Evolutionary conservation across 2,113 vertebrate species (phyloP), one percentile per base, ranked within the genome.

Genomic region (Illadopsis cleaveri): DNA sequence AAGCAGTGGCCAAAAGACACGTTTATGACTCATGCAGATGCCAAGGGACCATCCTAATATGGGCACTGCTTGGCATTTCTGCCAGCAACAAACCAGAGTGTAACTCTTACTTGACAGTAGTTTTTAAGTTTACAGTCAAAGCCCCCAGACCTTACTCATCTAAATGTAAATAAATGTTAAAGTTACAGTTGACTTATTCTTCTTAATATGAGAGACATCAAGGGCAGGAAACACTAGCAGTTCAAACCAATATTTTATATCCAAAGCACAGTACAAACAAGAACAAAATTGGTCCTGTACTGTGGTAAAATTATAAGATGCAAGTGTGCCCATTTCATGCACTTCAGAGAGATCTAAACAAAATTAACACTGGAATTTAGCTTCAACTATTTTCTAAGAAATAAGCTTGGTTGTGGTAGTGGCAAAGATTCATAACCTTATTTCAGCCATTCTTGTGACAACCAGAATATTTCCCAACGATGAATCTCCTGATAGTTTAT

Each of bases 1-100:
- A 79, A 95, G 72, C 89, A 87, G 68, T 97, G 86, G 87, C 95
- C 95, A 97, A 97, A 96, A 94, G 84, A 94, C 90, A 94, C 38
- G 7, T 97, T 96, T 93, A 95, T 95, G 90, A 96, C 80, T 94
- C 92, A 93, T 81, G 64, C 60, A 88, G 66, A 94, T 93, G 93
- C 87, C 94, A 96, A 94, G 93, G 94, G 93, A 96, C 92, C 68
- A 56, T 82, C 75, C 92, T 90, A 95, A 95, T 91, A 86, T 88
- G 91, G 90, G 79, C 65, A 88, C 58, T 70, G 35, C 42, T 86
- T 96, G 90, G 93, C 94, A 88, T 91, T 95, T 93, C 81, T 95
- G 66, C 27, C 77, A 91, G 37, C 50, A 78, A 31, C 54, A 89
- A 66, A 90, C 24, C 77, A 91, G 53, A 76, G 37, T 6, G 24